Percentiles rank a stretch among this genome's conserved stretches.
phyloP scores from a whole-genome alignment of 2,888 invertebrate species.

The Lasioglossum leucozonium region DNA sequence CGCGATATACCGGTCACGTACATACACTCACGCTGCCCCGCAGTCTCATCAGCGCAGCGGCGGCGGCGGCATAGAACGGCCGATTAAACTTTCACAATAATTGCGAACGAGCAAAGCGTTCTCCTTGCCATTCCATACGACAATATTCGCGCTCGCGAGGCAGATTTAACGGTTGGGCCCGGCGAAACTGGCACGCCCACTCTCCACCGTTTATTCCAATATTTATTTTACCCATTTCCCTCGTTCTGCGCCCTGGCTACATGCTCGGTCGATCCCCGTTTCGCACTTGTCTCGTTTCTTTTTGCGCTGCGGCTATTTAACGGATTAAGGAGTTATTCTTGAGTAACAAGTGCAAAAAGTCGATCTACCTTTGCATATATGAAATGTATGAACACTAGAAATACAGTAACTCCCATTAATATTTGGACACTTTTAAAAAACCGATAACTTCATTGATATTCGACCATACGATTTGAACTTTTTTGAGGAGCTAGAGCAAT shows the following conservation, averaged over 20 bases:
- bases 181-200: slow-evolving; percentile 55
- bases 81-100: slow-evolving; percentile 70
- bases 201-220: slow-evolving; percentile 65
- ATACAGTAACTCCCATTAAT: too few relatives aligned
- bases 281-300: neutral
- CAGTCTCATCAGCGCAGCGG: slow-evolving; percentile 53
- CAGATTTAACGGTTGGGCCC: slow-evolving; percentile 55
- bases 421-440: too few relatives aligned
- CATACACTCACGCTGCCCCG: neutral
- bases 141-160: slow-evolving; percentile 54
- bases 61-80: slow-evolving; percentile 43
- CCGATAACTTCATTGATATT: too few relatives aligned
- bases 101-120: slow-evolving; percentile 61
- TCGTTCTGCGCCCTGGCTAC: slow-evolving; percentile 19
- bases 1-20: slow-evolving; percentile 36
- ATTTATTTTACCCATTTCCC: slow-evolving; percentile 61
- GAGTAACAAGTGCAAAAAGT: neutral
- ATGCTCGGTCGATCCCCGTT: neutral
- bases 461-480: too few relatives aligned
- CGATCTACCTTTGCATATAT: neutral
- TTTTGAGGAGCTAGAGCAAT: too few relatives aligned
- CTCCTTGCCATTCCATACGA: slow-evolving; percentile 57
- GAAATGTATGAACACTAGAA: neutral
- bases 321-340: neutral
- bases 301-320: slow-evolving; percentile 46